A percentile compares a stretch with the other conserved stretches of the same genome.
phyloP scores from a whole-genome alignment of 2,113 vertebrate species.

The Micromys minutus region DNA sequence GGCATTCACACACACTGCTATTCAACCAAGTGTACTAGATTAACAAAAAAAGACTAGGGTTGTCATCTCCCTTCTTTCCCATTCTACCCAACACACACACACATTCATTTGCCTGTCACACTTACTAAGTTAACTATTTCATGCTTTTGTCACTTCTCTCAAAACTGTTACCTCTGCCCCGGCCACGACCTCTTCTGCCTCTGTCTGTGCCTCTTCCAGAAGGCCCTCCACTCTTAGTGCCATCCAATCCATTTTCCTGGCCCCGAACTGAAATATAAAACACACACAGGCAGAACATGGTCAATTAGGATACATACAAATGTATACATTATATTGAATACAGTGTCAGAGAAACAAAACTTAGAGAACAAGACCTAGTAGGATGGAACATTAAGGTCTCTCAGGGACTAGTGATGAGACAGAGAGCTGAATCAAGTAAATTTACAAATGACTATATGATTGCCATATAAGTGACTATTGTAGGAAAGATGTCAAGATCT shows the following conservation, averaged over 20 bases:
- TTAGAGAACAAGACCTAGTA: slow-evolving; percentile 46
- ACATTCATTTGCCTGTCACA: background rate
- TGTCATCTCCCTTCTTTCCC: background rate
- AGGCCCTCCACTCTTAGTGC: slow-evolving; percentile 89
- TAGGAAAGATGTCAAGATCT: slow-evolving; percentile 41
- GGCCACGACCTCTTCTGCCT: slow-evolving; percentile 93
- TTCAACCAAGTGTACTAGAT: slow-evolving; percentile 31
- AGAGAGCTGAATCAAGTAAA: background rate
- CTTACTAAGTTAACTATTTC: slow-evolving; percentile 10
- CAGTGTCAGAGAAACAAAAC: background rate
- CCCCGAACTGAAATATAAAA: slow-evolving; percentile 90
- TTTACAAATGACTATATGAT: slow-evolving; percentile 22
- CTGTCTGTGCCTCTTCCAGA: slow-evolving; percentile 94
- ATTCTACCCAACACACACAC: background rate
- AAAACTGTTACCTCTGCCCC: slow-evolving; percentile 92
- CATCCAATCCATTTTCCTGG: slow-evolving; percentile 97
- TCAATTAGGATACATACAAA: background rate
- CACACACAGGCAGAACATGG: slow-evolving; percentile 15
- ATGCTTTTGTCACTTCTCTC: background rate
- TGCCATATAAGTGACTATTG: background rate
- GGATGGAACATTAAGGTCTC: background rate
- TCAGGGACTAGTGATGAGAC: background rate
- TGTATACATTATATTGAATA: background rate
- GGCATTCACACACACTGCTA: background rate
- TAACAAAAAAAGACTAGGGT: slow-evolving; percentile 1